Evolutionary conservation across 1,140 invertebrate species (phyloP).

Genomic region (Phthorimaea operculella): DNA sequence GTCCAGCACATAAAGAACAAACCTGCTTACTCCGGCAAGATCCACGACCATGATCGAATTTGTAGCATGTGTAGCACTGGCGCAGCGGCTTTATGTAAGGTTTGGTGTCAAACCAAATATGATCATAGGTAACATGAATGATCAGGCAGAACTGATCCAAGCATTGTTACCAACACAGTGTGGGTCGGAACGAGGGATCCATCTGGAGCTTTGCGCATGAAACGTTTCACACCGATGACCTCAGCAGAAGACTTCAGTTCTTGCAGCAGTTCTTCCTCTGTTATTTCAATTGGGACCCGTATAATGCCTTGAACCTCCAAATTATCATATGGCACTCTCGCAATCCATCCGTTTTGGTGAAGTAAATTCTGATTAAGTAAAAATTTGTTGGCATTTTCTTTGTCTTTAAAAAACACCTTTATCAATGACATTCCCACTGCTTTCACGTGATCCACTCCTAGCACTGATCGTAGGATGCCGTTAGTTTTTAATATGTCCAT

Average conservation of each 20-base stretch:
- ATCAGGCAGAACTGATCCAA: neutral
- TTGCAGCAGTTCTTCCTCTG: neutral
- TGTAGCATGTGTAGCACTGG: constrained; percentile 4
- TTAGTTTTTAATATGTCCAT: neutral
- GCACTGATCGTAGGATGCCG: neutral
- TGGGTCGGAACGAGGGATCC: neutral
- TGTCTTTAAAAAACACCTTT: neutral
- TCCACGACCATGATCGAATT: constrained; percentile 1
- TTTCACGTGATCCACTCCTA: neutral
- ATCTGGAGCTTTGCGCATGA: neutral
- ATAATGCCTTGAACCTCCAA: constrained; percentile 1
- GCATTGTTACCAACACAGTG: neutral
- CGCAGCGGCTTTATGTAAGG: neutral
- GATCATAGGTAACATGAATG: neutral
- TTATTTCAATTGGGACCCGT: neutral
- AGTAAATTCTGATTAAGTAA: neutral
- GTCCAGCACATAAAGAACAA: constrained; percentile 3
- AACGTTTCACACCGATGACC: constrained; percentile 3
- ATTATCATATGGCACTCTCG: neutral
- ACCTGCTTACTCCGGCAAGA: neutral
- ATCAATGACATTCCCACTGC: neutral
- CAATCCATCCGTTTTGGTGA: neutral
- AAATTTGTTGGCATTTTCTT: constrained; percentile 1
- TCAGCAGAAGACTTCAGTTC: neutral
- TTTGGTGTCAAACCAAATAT: neutral